These are phyloP conservation scores for Mormyrus iriodes DNA, from an alignment of 2,113 vertebrate species.

Conservation along the genomic window DNA sequence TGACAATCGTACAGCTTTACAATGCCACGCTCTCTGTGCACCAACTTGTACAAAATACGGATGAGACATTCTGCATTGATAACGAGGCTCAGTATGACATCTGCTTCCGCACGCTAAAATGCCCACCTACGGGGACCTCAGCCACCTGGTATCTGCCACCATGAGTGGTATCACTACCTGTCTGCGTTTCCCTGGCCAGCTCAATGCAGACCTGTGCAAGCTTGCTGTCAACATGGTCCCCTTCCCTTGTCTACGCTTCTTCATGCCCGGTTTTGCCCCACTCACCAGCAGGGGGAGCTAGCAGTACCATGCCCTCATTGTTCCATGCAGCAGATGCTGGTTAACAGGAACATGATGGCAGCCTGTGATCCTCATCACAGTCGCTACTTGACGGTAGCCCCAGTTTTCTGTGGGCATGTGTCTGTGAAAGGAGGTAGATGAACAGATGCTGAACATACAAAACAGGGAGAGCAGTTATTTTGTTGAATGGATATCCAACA, in stretches of 20 bases:
- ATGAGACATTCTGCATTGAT: constrained; percentile 12
- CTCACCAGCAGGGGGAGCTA: constrained; percentile 62
- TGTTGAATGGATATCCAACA: neutral
- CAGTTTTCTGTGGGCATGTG: constrained; percentile 64
- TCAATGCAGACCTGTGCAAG: constrained; percentile 64
- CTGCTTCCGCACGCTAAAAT: neutral
- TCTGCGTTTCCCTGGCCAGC: neutral
- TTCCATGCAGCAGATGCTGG: constrained; percentile 67
- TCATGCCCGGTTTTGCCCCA: constrained; percentile 65
- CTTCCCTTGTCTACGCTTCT: constrained; percentile 71
- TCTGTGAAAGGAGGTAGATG: constrained; percentile 69
- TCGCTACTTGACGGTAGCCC: neutral
- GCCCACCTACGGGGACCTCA: neutral
- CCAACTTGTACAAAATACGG: constrained; percentile 13
- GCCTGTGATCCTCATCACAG: neutral
- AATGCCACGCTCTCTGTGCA: constrained; percentile 14
- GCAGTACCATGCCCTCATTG: constrained; percentile 57
- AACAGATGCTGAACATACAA: neutral
- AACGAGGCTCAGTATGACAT: neutral
- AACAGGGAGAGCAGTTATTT: neutral
- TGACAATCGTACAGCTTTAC: neutral
- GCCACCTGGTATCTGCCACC: neutral
- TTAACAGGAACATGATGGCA: neutral
- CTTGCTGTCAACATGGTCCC: constrained; percentile 73
- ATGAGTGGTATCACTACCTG: neutral